A percentile compares a stretch with the other conserved stretches of the same genome.
Evolutionary conservation across 2,797 vertebrate genomes (phyloP).

Genomic region (Lycodopsis pacificus): DNA sequence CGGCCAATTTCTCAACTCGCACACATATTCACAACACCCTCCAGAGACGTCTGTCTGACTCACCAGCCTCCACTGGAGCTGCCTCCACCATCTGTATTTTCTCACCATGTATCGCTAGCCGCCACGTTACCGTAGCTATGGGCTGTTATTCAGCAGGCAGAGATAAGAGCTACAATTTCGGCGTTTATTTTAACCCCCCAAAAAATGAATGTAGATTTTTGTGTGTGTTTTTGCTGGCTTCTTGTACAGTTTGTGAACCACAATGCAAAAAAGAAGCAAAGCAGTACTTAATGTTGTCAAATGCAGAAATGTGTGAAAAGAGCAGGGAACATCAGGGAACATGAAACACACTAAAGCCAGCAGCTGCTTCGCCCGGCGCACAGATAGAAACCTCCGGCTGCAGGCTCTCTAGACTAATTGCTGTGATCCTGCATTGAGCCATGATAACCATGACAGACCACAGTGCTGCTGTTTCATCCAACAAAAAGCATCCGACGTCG

Average conservation of each 20-base stretch:
- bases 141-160: conserved; percentile 13
- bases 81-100: background rate
- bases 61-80: conserved; percentile 15
- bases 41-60: conserved; percentile 49
- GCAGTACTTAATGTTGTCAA: background rate
- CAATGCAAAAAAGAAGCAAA: conserved; percentile 1
- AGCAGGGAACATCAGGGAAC: conserved; percentile 18
- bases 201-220: background rate
- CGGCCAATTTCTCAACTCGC: conserved; percentile 56
- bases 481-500: conserved; percentile 31
- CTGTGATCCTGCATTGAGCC: conserved; percentile 46
- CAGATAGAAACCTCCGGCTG: conserved; percentile 43
- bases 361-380: conserved; percentile 8
- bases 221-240: background rate
- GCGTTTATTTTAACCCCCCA: background rate
- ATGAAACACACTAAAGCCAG: background rate
- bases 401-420: conserved; percentile 41
- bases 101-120: background rate
- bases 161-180: background rate
- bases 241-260: background rate
- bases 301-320: background rate
- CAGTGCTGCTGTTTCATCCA: conserved; percentile 20
- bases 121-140: background rate
- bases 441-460: conserved; percentile 37
- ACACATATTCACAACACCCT: conserved; percentile 47